Evolutionary conservation across 2,888 invertebrate species (phyloP).

Genomic region (Drosophila fungiperda): DNA sequence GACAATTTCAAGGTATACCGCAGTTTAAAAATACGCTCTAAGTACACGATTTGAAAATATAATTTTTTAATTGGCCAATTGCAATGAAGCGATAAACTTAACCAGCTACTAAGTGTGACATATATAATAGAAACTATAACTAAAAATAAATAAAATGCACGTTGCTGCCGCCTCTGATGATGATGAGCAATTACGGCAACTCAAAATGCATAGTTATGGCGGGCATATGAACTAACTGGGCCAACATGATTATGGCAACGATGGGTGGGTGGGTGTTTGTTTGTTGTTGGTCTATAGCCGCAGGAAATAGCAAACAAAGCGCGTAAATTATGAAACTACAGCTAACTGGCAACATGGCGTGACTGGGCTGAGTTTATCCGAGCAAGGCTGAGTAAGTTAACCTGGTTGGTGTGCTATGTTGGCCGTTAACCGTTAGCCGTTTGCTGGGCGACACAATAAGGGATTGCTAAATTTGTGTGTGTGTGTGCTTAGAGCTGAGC

Average conservation of each 20-base stretch:
- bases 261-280: neutral
- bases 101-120: conserved; percentile 42
- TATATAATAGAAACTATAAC: conserved; percentile 48
- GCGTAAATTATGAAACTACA: conserved; percentile 79
- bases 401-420: conserved; percentile 32
- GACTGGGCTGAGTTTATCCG: conserved; percentile 65
- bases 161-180: conserved; percentile 36
- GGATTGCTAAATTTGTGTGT: conserved; percentile 54
- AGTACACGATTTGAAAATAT: conserved; percentile 56
- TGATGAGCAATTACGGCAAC: conserved; percentile 70
- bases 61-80: conserved; percentile 62
- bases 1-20: conserved; percentile 54
- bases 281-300: conserved; percentile 39
- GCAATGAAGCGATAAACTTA: conserved; percentile 64
- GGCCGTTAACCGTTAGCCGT: conserved; percentile 1
- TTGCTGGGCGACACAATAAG: conserved; percentile 31
- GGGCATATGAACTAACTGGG: conserved; percentile 46
- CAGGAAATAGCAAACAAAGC: conserved; percentile 78
- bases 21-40: conserved; percentile 47
- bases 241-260: conserved; percentile 52
- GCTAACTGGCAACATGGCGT: conserved; percentile 72
- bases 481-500: conserved; percentile 34
- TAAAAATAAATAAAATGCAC: conserved; percentile 55
- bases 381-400: conserved; percentile 57
- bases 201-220: conserved; percentile 52